phyloP scores from a whole-genome alignment of 2,888 invertebrate species.

The Drosophila pseudotakahashii region DNA sequence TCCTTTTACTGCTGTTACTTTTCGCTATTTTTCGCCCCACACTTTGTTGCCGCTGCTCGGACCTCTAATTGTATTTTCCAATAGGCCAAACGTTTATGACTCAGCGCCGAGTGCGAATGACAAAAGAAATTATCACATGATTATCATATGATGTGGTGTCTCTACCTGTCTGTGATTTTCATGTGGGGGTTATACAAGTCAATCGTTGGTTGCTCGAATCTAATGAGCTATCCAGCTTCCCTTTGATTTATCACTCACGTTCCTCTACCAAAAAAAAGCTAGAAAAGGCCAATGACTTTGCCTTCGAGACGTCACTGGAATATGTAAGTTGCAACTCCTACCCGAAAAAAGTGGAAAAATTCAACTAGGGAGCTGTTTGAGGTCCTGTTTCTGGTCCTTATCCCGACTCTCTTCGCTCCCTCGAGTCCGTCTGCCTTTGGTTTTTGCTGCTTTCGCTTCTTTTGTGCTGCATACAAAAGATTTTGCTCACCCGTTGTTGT shows the following conservation, averaged over 20 bases:
- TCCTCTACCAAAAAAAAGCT: slow-evolving; percentile 4
- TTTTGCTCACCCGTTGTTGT: slow-evolving; percentile 50
- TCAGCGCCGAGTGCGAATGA: slow-evolving; percentile 43
- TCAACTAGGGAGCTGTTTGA: slow-evolving; percentile 12
- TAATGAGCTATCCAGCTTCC: slow-evolving; percentile 53
- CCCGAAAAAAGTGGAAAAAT: slow-evolving; percentile 11
- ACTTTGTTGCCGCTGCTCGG: slow-evolving; percentile 16
- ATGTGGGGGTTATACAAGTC: slow-evolving; percentile 39
- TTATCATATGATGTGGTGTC: slow-evolving; percentile 64
- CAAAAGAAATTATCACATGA: slow-evolving; percentile 69
- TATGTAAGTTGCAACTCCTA: slow-evolving; percentile 33
- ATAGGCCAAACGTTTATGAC: slow-evolving; percentile 51
- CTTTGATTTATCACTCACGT: no score
- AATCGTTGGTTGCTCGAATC: slow-evolving; percentile 53
- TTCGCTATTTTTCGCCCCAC: neutral
- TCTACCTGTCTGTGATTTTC: slow-evolving; percentile 41
- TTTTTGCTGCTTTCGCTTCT: slow-evolving; percentile 56
- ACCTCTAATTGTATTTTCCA: slow-evolving; percentile 65
- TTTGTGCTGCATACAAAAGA: slow-evolving; percentile 79
- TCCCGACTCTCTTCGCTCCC: slow-evolving; percentile 55
- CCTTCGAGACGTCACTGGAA: slow-evolving; percentile 30
- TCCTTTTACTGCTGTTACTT: slow-evolving; percentile 6
- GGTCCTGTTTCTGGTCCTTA: slow-evolving; percentile 49
- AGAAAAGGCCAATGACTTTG: slow-evolving; percentile 69
- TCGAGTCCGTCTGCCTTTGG: slow-evolving; percentile 18